Conservation (phyloP, 2,797 vertebrate species). For the Dendrocincla fuliginosa region DNA sequence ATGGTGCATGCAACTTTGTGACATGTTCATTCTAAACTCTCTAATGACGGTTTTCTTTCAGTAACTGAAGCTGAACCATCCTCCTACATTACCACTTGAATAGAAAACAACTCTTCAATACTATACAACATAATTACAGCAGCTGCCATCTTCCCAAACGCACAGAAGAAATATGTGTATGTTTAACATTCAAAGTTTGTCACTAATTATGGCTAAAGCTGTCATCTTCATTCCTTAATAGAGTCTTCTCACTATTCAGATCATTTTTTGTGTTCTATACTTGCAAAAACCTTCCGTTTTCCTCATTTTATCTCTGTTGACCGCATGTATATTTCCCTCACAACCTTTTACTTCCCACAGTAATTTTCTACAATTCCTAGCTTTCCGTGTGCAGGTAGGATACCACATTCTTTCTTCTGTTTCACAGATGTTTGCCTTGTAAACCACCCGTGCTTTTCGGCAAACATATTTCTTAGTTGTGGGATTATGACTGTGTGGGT, state of each 20-base stretch:
- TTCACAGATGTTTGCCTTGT: neutral
- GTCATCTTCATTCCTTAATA: neutral
- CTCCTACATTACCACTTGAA: neutral
- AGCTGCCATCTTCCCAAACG: neutral
- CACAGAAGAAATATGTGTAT: neutral
- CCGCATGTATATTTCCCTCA: neutral
- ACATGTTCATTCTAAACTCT: neutral
- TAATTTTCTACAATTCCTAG: neutral
- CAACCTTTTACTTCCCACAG: neutral
- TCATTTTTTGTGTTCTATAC: neutral
- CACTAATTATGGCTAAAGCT: neutral
- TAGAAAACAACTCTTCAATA: neutral
- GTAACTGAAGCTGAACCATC: neutral
- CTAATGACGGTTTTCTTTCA: neutral
- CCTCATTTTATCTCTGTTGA: neutral
- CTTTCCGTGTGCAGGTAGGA: neutral
- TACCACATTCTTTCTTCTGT: neutral
- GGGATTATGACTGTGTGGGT: neutral
- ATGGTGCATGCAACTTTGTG: neutral
- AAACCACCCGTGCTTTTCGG: neutral
- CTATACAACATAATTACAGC: neutral
- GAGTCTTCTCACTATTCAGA: neutral
- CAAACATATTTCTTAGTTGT: neutral
- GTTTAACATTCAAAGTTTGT: neutral
- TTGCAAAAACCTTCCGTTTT: neutral